Conservation (phyloP, 2,888 invertebrate genomes). For the Acanthosoma haemorrhoidale region DNA sequence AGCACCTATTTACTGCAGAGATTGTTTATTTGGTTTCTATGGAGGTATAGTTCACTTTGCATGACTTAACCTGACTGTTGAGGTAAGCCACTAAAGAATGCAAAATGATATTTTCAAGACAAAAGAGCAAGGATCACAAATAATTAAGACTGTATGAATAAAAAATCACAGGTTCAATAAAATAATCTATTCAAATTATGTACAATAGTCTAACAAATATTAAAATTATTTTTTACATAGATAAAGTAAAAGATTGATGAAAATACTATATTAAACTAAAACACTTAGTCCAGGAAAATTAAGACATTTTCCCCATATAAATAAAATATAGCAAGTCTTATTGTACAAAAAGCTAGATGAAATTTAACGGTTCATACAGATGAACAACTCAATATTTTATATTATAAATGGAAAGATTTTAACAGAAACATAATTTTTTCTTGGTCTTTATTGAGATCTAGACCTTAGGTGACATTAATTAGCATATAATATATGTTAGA, state of each 20-base stretch:
- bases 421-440: background rate
- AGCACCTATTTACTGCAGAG: too few species aligned
- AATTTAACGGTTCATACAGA: slow-evolving; percentile 7
- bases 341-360: slow-evolving; percentile 34
- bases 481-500: slow-evolving; percentile 11
- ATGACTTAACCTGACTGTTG: too few species aligned
- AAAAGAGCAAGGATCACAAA: too few species aligned
- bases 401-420: background rate
- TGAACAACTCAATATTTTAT: background rate
- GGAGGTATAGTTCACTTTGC: too few species aligned
- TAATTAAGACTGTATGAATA: too few species aligned
- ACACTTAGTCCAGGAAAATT: background rate
- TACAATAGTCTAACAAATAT: slow-evolving; percentile 35
- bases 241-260: slow-evolving; percentile 20
- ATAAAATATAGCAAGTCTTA: slow-evolving; percentile 38
- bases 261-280: slow-evolving; percentile 25
- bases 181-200: slow-evolving; percentile 37
- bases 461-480: slow-evolving; percentile 9
- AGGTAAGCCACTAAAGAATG: too few species aligned
- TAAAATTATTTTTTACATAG: slow-evolving; percentile 8
- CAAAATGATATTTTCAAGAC: too few species aligned
- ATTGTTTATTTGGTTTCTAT: too few species aligned
- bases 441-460: slow-evolving; percentile 24
- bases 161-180: slow-evolving; percentile 31
- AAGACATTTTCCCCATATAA: slow-evolving; percentile 10